Evolutionary conservation across 2,113 vertebrate species (phyloP).

Genomic region (Trichechus manatus): DNA sequence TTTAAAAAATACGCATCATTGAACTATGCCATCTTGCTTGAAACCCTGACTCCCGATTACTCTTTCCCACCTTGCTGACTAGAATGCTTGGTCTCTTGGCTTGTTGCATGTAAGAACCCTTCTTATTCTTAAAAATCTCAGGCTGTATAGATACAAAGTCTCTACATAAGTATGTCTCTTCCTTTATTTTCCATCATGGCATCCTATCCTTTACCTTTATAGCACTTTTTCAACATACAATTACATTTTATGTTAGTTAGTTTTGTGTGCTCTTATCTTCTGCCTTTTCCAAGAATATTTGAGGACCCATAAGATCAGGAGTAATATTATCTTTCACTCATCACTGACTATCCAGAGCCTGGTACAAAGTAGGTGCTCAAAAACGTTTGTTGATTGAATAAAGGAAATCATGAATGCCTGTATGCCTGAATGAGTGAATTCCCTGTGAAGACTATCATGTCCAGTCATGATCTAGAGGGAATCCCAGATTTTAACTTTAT

Average conservation of each 20-base stretch:
- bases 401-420: not conserved
- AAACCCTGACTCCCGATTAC: accelerated
- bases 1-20: not conserved
- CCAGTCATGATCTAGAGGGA: not conserved
- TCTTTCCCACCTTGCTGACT: not conserved
- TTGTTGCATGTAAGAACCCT: not conserved
- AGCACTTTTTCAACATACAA: not conserved
- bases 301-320: not conserved
- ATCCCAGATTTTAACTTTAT: too few relatives aligned
- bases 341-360: not conserved
- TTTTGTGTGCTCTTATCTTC: not conserved
- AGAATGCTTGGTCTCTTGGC: too few relatives aligned
- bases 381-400: not conserved
- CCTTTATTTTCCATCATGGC: not conserved
- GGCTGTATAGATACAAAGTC: not conserved
- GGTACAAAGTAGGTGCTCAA: not conserved
- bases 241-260: not conserved
- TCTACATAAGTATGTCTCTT: not conserved
- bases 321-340: not conserved
- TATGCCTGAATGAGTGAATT: not conserved
- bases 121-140: not conserved
- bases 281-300: not conserved
- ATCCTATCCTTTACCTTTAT: not conserved
- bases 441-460: not conserved
- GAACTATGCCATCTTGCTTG: not conserved